Evolutionary conservation across 2,113 vertebrate species (phyloP).

Genomic region (Heteronetta atricapilla): DNA sequence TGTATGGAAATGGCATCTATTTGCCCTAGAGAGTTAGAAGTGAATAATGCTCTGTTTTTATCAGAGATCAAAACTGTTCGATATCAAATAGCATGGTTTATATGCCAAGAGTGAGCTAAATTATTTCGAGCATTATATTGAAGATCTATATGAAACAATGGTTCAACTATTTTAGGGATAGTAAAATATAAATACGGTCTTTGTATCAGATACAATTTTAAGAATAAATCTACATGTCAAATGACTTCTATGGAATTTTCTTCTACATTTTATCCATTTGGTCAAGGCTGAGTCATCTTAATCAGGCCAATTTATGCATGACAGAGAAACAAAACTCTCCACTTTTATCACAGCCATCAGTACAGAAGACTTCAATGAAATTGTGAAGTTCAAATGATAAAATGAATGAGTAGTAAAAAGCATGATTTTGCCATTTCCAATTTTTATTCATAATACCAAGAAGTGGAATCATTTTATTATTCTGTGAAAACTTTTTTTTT

Average conservation of each 20-base stretch:
- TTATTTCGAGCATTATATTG: background rate
- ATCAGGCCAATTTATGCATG: background rate
- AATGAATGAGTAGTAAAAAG: background rate
- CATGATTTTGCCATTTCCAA: background rate
- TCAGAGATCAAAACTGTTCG: background rate
- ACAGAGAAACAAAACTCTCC: background rate
- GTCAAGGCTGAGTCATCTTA: slow-evolving; percentile 53
- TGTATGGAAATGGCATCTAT: background rate
- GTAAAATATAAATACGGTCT: slow-evolving; percentile 7
- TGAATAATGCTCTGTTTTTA: background rate
- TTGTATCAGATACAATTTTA: background rate
- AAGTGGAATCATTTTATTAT: background rate
- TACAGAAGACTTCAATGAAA: background rate
- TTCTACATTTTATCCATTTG: slow-evolving; percentile 40
- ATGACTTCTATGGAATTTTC: slow-evolving; percentile 19
- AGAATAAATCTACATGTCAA: background rate
- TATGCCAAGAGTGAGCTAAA: background rate
- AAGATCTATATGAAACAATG: background rate
- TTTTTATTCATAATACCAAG: background rate
- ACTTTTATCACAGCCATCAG: background rate
- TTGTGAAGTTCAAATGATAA: slow-evolving; percentile 33
- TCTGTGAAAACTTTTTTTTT: background rate
- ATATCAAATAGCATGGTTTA: background rate
- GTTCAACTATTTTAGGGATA: background rate
- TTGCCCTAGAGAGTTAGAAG: background rate